Evolutionary conservation across 2,113 vertebrate genomes (phyloP).

Genomic region (Gila orcuttii): DNA sequence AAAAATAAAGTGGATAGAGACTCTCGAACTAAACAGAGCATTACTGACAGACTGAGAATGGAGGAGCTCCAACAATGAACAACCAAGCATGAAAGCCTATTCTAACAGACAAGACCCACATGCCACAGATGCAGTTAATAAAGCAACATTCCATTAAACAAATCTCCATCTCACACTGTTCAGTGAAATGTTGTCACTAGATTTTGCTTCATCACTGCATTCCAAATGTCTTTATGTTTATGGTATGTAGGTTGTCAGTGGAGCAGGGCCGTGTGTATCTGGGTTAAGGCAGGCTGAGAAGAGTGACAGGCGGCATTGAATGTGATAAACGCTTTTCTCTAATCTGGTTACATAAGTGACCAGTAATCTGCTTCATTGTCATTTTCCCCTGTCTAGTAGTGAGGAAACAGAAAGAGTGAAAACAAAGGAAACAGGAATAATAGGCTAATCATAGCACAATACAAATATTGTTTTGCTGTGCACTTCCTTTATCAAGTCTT

Average conservation of each 20-base stretch:
- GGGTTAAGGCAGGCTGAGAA: conserved; percentile 64
- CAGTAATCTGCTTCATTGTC: conserved; percentile 29
- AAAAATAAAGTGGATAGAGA: too few species aligned
- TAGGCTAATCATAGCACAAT: neutral
- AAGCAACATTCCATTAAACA: neutral
- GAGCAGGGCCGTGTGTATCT: conserved; percentile 59
- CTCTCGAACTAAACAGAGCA: too few species aligned
- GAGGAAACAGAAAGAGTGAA: neutral
- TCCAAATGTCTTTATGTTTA: conserved; percentile 54
- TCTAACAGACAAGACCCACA: too few species aligned
- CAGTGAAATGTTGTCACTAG: neutral
- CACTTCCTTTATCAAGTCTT: neutral
- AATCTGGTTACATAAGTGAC: conserved; percentile 35
- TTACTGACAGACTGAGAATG: too few species aligned
- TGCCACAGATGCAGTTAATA: neutral
- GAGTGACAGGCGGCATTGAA: neutral
- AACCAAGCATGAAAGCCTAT: too few species aligned
- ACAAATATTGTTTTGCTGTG: neutral
- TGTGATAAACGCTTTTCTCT: conserved; percentile 48
- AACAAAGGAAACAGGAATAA: neutral
- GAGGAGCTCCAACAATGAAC: too few species aligned
- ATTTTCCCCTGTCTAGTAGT: neutral
- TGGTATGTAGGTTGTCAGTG: conserved; percentile 58
- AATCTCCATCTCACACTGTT: neutral
- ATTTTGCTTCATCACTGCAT: conserved; percentile 16